These are phyloP conservation scores for Zaprionus taronus DNA, from an alignment of 1,140 invertebrate species.

Conservation along the genomic window DNA sequence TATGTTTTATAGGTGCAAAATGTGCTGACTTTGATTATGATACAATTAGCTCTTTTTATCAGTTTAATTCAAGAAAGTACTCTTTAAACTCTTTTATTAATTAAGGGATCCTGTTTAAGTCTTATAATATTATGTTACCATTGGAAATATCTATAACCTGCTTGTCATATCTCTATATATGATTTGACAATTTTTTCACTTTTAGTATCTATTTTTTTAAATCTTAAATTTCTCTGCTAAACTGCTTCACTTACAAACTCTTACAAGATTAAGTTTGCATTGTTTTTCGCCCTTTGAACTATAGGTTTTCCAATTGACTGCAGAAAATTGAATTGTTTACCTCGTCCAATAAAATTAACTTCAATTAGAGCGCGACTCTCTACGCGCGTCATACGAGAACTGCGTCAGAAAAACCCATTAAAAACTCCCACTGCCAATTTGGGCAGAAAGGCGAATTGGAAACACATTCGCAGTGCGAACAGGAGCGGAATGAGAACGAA, in stretches of 20 bases:
- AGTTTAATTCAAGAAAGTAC: too few relatives aligned
- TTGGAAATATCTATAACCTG: too few relatives aligned
- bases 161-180: too few relatives aligned
- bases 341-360: conserved; percentile 51
- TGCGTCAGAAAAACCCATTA: conserved; percentile 70
- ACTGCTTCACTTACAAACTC: background rate
- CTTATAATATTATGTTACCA: too few relatives aligned
- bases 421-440: conserved; percentile 59
- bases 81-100: too few relatives aligned
- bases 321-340: conserved; percentile 45
- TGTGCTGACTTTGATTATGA: too few relatives aligned
- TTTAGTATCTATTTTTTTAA: too few relatives aligned
- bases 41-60: too few relatives aligned
- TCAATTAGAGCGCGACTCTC: conserved; percentile 43
- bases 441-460: conserved; percentile 37
- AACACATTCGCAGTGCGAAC: conserved; percentile 35
- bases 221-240: background rate
- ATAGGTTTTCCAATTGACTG: background rate
- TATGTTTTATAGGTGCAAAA: too few relatives aligned
- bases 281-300: background rate
- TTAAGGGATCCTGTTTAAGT: too few relatives aligned
- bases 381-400: conserved; percentile 39
- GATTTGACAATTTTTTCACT: rapidly evolving
- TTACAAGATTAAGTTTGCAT: background rate
- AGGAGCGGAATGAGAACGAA: background rate